Conservation (phyloP, 2,888 invertebrate species). For the Trichogramma dendrolimi region DNA sequence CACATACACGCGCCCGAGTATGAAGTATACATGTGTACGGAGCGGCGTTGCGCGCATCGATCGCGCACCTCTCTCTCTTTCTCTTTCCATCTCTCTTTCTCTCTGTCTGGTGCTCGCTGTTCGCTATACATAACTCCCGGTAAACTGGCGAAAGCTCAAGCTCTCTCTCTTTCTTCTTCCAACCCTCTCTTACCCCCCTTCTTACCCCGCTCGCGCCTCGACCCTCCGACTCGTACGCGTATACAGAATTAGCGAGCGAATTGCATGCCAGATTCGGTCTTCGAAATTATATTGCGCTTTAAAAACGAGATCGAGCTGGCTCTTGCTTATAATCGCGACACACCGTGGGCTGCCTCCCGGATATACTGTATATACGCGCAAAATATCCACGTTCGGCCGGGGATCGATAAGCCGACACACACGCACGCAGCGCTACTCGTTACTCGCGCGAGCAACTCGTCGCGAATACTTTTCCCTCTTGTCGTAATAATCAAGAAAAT, state of each 20-base stretch:
- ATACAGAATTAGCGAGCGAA: not conserved
- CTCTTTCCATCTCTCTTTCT: not conserved
- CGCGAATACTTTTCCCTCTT: too few species aligned
- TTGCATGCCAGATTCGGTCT: not conserved
- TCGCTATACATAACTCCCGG: constrained; percentile 25
- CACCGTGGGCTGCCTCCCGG: too few species aligned
- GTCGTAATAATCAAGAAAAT: too few species aligned
- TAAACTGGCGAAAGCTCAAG: constrained; percentile 15
- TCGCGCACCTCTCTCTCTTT: constrained; percentile 9
- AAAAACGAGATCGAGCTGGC: not conserved
- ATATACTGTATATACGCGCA: not conserved
- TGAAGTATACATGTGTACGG: too few species aligned
- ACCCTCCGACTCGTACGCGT: not conserved
- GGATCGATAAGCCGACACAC: constrained; percentile 12
- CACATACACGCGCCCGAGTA: too few species aligned
- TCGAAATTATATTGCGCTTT: not conserved
- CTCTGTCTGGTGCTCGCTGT: constrained; percentile 4
- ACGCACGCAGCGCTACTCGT: not conserved
- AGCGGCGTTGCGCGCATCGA: not conserved
- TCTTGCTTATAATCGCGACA: too few species aligned
- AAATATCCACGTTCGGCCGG: constrained; percentile 13
- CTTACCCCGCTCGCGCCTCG: not conserved
- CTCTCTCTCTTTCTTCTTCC: constrained; percentile 2
- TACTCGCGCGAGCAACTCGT: too few species aligned
- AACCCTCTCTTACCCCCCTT: not conserved